A percentile compares a stretch with the other conserved stretches of the same genome.
These are phyloP conservation scores for Copidosoma aretas DNA, from an alignment of 2,888 invertebrate genomes.

Conservation along the genomic window DNA sequence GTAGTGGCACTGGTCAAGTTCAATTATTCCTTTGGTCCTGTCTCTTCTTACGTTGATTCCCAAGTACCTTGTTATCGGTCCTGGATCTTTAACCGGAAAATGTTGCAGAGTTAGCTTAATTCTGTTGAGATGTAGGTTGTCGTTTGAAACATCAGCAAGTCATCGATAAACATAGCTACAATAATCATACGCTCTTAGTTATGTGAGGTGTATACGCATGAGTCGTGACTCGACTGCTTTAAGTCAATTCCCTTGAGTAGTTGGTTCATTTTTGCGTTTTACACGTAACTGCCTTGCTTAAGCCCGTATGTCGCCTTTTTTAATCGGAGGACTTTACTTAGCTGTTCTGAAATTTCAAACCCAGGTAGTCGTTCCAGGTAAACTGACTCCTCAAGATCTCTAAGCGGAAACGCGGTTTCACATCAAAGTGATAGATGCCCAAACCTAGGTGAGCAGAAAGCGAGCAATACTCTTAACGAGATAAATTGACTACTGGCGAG, in stretches of 20 bases:
- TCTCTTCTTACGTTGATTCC: background rate
- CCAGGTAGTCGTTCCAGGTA: constrained; percentile 1
- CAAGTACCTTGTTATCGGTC: background rate
- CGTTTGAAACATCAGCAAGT: background rate
- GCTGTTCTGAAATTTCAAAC: background rate
- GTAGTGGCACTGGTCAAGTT: background rate
- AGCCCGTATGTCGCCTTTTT: background rate
- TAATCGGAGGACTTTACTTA: background rate
- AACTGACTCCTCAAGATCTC: background rate
- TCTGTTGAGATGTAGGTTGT: no score
- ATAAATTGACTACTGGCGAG: constrained; percentile 31
- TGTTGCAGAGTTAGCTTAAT: no score
- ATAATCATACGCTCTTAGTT: background rate
- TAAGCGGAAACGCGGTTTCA: constrained; percentile 31
- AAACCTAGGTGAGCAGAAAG: constrained; percentile 15
- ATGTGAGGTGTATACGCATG: background rate
- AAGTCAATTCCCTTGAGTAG: background rate
- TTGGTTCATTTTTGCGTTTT: background rate
- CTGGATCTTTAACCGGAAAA: background rate
- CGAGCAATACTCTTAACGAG: constrained; percentile 28
- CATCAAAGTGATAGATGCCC: constrained; percentile 22
- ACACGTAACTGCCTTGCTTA: background rate
- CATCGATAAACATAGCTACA: constrained; percentile 1
- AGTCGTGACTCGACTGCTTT: background rate
- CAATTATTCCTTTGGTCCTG: background rate